Percentiles rank a stretch among this genome's conserved stretches.
Evolutionary conservation across 1,140 invertebrate species (phyloP).

Genomic region (Apocrypta bakeri): DNA sequence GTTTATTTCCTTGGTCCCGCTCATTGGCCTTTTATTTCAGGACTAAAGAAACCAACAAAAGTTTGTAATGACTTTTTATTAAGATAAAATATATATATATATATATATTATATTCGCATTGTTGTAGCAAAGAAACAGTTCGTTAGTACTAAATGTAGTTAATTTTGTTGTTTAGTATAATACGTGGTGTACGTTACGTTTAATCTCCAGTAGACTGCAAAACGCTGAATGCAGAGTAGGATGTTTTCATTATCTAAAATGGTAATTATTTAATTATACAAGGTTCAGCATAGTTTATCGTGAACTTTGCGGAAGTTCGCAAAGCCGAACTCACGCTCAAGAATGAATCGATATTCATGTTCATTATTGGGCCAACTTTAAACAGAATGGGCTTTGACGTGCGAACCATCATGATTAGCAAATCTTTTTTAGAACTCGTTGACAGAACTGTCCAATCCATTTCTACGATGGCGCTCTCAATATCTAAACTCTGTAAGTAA

Average conservation of each 20-base stretch:
- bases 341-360: constrained; percentile 49
- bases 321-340: constrained; percentile 30
- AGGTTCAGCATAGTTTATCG: background rate
- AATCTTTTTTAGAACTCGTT: background rate
- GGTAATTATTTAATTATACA: background rate
- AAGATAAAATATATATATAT: background rate
- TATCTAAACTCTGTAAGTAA: constrained; percentile 43
- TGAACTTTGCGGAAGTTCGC: background rate
- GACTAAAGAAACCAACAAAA: background rate
- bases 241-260: constrained; percentile 44
- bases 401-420: constrained; percentile 41
- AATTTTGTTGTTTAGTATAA: too few species aligned
- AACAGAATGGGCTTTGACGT: constrained; percentile 30
- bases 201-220: constrained; percentile 31
- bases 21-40: background rate
- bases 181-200: background rate
- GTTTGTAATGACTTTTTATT: background rate
- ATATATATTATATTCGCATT: background rate
- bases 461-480: constrained; percentile 28
- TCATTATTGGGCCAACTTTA: constrained; percentile 27
- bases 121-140: background rate
- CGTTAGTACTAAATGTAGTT: too few species aligned
- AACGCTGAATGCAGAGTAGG: constrained; percentile 40
- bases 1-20: background rate
- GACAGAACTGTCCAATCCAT: constrained; percentile 37